Conservation (phyloP, 2,113 vertebrate genomes). For the Zosterops hypoxanthus region DNA sequence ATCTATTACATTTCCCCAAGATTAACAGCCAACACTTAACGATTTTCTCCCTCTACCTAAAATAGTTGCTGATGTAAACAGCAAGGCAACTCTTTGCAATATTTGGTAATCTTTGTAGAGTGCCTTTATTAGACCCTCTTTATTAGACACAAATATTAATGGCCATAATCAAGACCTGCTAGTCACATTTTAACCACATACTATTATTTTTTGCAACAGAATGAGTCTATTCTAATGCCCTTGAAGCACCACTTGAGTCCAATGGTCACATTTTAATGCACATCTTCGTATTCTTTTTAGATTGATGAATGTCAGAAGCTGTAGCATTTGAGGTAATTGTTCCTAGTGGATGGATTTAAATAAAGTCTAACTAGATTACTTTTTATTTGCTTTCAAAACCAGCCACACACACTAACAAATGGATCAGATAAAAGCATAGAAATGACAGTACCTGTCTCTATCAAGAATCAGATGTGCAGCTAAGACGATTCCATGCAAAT, state of each 20-base stretch:
- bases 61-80: constrained; percentile 9
- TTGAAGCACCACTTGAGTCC: neutral
- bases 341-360: constrained; percentile 11
- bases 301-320: constrained; percentile 6
- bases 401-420: neutral
- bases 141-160: neutral
- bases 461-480: neutral
- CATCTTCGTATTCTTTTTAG: neutral
- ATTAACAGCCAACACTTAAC: constrained; percentile 4
- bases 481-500: neutral
- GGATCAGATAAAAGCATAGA: constrained; percentile 8
- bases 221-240: neutral
- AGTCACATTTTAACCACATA: neutral
- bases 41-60: neutral
- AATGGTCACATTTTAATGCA: constrained; percentile 7
- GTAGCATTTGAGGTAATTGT: constrained; percentile 31
- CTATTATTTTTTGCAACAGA: neutral
- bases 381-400: constrained; percentile 30
- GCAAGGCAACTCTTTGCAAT: neutral
- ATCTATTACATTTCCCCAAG: constrained; percentile 3
- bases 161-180: neutral
- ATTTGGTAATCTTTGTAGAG: neutral
- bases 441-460: neutral
- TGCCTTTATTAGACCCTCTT: neutral
- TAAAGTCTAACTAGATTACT: constrained; percentile 48